Conservation (phyloP, 2,113 vertebrate species). For the Tragelaphus scriptus region DNA sequence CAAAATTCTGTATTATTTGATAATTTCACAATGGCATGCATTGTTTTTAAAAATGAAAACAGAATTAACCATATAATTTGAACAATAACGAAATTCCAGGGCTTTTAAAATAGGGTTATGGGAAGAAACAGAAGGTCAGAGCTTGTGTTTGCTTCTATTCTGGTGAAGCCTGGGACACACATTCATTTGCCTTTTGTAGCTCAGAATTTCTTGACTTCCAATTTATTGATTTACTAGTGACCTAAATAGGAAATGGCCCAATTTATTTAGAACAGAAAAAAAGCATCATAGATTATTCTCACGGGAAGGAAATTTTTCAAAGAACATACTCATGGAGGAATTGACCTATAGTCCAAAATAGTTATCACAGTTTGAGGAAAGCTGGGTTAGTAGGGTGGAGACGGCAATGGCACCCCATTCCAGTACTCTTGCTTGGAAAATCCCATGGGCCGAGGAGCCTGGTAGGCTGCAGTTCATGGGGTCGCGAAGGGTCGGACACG, state of each 20-base stretch:
- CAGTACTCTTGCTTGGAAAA: too few species aligned
- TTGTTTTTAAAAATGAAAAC: slow-evolving; percentile 10
- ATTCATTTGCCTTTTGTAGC: background rate
- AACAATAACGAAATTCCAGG: background rate
- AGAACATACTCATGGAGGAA: background rate
- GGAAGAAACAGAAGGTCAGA: background rate
- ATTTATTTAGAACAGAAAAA: background rate
- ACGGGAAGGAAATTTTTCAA: background rate
- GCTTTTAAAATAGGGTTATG: background rate
- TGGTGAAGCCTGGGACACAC: background rate
- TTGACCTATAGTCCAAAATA: background rate
- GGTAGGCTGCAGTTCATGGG: too few species aligned
- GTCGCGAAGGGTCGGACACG: too few species aligned
- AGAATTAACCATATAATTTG: background rate
- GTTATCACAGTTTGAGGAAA: background rate
- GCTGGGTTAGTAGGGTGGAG: too few species aligned
- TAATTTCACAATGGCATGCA: background rate
- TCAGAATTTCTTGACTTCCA: background rate
- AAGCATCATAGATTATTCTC: background rate
- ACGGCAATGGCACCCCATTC: too few species aligned
- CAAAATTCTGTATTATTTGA: background rate
- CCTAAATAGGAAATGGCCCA: background rate
- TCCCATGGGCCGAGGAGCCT: too few species aligned
- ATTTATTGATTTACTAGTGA: slow-evolving; percentile 1
- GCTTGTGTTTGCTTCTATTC: background rate